Evolutionary conservation across 2,797 vertebrate species (phyloP), one percentile per base, ranked within the genome.

Genomic region (Phrynocephalus vlangalii): DNA sequence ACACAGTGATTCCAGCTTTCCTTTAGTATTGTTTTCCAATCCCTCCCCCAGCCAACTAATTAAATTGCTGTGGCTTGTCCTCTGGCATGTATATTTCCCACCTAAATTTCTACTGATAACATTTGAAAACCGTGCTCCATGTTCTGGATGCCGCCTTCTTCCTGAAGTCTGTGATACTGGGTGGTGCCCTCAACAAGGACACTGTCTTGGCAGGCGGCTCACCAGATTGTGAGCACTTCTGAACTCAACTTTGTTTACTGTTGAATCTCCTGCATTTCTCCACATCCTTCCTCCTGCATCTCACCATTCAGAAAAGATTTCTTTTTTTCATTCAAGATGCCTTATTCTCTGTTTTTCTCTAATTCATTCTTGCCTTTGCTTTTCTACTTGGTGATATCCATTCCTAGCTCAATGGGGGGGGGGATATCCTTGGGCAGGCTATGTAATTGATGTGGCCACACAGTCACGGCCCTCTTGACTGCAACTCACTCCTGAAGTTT

Each of bases 21-120:
- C n/a, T 92, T 79, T 86, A 90, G n/a, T 33, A 84, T 38, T 91
- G 84, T 93, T 94, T 95, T 80, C 63, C 76, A 85, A 77, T 82
- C 91, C 94, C 77, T 83, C 91, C 94, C 72, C 30, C 2, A 38
- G 4, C 11, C 84, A 86, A 87, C 0, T 88, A 90, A 92, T 92
- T 95, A 92, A 93, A 92, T 18, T 88, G 56, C 79, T 24, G 80
- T 33, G 86, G 83, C 3, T 4, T 76, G 67, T 94, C 92, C 73
- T 87, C 84, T 5, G 83, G 30, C 10, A 60, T 67, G 38, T 33
- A 70, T 7, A 76, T 90, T 90, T 90, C 33, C 79, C 72, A 71
- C 71, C 6, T 90, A 85, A 70, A 8, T 87, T 56, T 88, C 84
- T 28, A 91, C 13, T 89, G 79, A 50, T 63, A 90, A 33, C 0